phyloP scores from a whole-genome alignment of 1,140 invertebrate species.

The Cepaea nemoralis region DNA sequence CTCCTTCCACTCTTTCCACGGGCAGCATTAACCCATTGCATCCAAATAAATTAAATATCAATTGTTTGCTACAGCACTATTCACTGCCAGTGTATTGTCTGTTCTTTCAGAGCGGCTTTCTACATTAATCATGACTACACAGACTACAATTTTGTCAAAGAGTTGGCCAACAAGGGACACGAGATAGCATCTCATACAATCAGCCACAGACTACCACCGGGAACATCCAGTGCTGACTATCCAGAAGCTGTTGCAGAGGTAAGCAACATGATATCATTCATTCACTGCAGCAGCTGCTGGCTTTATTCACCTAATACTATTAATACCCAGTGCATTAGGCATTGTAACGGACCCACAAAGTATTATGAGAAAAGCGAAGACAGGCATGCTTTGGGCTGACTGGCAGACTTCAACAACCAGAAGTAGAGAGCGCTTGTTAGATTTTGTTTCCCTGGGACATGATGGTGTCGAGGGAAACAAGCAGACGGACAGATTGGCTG shows the following conservation, averaged over 20 bases:
- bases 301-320: too few relatives aligned
- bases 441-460: too few relatives aligned
- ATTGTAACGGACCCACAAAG: too few relatives aligned
- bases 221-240: constrained; percentile 1
- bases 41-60: background rate
- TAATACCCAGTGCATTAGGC: too few relatives aligned
- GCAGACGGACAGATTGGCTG: too few relatives aligned
- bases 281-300: too few relatives aligned
- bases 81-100: background rate
- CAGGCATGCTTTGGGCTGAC: too few relatives aligned
- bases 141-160: background rate
- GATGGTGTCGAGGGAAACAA: too few relatives aligned
- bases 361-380: too few relatives aligned
- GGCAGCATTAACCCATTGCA: background rate
- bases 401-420: too few relatives aligned
- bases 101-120: constrained; percentile 9
- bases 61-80: background rate
- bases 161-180: background rate
- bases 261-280: background rate
- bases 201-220: background rate
- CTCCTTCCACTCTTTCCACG: background rate
- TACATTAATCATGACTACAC: background rate
- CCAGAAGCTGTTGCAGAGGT: background rate
- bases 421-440: too few relatives aligned
- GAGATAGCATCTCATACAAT: constrained; percentile 26